Base-by-base conservation (phyloP, 2,797 vertebrate genomes). In the Orientallactaga sibirica region DNA sequence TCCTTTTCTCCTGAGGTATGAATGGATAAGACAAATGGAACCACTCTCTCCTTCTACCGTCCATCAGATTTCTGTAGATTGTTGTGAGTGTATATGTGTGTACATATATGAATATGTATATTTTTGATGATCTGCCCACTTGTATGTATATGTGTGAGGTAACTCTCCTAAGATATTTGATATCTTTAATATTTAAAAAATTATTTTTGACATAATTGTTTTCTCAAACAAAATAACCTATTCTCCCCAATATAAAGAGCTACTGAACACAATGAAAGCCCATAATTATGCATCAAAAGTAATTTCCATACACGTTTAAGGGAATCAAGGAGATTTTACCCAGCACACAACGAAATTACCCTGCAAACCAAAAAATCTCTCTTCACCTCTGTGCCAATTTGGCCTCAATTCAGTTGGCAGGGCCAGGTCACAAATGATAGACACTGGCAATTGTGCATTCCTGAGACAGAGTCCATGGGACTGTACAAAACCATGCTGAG, bases 211-310 rank as follows among this genome's bases (percentile, higher is more conserved):
- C 14, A 70, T 70, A n/a, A 90, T 67, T 88, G 7, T 70, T 88
- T 86, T 37, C 25, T 91, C 19, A 88, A 90, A 85, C 81, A 90
- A 93, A 93, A 92, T 92, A 83, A 80, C 25, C 33, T 11, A 76
- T 70, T 83, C 33, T 66, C 83, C 33, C 15, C 37, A 75, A 89
- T 86, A 33, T 71, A 79, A 43, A 55, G 29, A 73, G 43, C n/a
- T 24, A 92, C 27, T 33, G 33, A 86, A 24, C 25, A 74, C 70
- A 92, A 9, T n/a, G 25, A 62, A 91, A 75, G 25, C 2, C 81
- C 66, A 24, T 82, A 67, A 67, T 37, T 93, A 55, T 79, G n/a
- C 19, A 86, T 58, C 27, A 78, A 74, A 67, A 10, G 12, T 73
- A 77, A 73, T 71, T 86, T 86, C 25, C 4, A 37, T 79, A 48